phyloP scores from a whole-genome alignment of 1,140 invertebrate species.

The Diachasmimorpha longicaudata region DNA sequence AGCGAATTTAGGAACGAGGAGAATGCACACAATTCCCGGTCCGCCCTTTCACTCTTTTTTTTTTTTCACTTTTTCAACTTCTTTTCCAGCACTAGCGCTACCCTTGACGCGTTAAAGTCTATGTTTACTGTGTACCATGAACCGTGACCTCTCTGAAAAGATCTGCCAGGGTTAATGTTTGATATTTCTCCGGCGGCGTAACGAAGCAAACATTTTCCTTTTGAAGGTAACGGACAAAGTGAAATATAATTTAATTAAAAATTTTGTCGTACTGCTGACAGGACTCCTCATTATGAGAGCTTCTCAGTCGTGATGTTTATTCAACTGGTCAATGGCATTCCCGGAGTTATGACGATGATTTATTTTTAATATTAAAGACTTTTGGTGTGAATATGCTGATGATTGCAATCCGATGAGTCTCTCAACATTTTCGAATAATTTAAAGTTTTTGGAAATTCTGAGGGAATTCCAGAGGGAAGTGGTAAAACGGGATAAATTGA shows the following conservation, averaged over 20 bases:
- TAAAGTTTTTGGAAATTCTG: no score
- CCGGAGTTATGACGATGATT: background rate
- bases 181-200: background rate
- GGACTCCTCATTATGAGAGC: background rate
- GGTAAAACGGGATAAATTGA: no score
- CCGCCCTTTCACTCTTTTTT: background rate
- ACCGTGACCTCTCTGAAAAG: background rate
- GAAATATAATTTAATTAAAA: background rate
- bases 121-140: background rate
- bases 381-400: no score
- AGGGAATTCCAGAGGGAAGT: no score
- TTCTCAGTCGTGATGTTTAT: background rate
- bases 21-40: background rate
- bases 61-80: background rate
- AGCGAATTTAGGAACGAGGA: conserved; percentile 3
- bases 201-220: background rate
- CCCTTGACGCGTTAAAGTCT: background rate
- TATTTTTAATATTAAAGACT: background rate
- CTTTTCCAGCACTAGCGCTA: background rate
- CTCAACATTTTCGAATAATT: no score
- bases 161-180: background rate
- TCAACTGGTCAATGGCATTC: background rate
- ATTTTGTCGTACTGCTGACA: background rate
- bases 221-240: background rate
- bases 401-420: no score